Evolutionary conservation across 2,797 vertebrate genomes (phyloP).

Genomic region (Saguinus oedipus): DNA sequence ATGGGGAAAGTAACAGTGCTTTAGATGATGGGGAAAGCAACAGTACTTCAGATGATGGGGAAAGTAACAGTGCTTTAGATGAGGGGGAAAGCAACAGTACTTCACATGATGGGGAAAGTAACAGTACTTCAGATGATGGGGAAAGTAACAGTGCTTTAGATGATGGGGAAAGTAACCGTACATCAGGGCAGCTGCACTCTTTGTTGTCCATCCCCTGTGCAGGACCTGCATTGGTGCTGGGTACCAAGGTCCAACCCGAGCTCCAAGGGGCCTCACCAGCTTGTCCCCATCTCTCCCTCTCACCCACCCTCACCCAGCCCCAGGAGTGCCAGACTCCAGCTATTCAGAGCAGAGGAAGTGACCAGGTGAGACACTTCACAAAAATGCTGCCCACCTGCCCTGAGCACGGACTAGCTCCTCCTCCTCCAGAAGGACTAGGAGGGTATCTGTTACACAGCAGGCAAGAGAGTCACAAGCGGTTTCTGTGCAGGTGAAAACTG

Average conservation of each 20-base stretch:
- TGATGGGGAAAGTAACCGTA: not conserved
- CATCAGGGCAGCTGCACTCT: not conserved
- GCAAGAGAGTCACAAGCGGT: not conserved
- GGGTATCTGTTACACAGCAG: not conserved
- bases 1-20: too few species aligned
- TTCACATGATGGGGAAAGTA: too few species aligned
- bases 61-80: too few species aligned
- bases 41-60: too few species aligned
- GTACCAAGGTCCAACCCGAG: not conserved
- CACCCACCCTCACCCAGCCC: too few species aligned
- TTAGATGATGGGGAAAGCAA: too few species aligned
- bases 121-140: too few species aligned
- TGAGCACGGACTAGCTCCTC: not conserved
- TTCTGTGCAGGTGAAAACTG: not conserved
- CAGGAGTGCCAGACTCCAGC: not conserved
- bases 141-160: not conserved
- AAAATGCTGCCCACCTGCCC: not conserved
- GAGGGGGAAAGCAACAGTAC: too few species aligned
- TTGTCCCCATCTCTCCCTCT: not conserved
- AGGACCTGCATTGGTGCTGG: not conserved
- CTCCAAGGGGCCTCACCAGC: not conserved
- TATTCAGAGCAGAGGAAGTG: not conserved
- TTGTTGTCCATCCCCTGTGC: too few species aligned
- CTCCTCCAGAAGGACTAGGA: not conserved
- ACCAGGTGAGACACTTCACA: not conserved